A percentile compares a stretch with the other conserved stretches of the same genome.
These are phyloP conservation scores for Macrosiphum euphorbiae DNA, from an alignment of 2,888 invertebrate genomes.

Conservation along the genomic window DNA sequence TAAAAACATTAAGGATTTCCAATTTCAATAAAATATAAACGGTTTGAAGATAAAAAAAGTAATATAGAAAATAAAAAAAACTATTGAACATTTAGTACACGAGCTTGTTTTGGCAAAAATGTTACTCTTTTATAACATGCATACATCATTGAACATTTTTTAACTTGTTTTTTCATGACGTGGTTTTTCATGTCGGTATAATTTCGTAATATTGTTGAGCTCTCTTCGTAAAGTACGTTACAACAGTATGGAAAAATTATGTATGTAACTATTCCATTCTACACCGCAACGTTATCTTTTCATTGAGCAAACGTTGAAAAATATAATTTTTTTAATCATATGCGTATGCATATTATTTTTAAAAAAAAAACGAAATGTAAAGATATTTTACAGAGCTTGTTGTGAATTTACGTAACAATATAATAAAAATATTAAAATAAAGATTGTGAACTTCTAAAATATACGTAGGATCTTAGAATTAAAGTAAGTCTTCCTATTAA, in stretches of 20 bases:
- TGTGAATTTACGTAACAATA: neutral
- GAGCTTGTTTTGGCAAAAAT: neutral
- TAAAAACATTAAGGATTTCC: neutral
- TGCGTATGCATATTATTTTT: neutral
- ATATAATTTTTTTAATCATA: neutral
- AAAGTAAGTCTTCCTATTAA: too few relatives aligned
- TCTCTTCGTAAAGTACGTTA: neutral
- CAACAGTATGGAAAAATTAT: neutral
- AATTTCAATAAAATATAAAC: neutral
- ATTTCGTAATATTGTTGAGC: neutral
- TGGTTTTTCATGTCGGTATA: neutral
- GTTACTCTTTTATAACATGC: neutral
- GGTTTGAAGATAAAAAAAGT: neutral
- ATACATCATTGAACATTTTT: neutral
- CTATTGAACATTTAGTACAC: neutral
- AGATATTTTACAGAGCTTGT: neutral
- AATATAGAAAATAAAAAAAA: neutral
- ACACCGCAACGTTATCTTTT: neutral
- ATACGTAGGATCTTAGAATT: too few relatives aligned
- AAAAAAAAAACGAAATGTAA: neutral
- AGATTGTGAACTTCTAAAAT: too few relatives aligned
- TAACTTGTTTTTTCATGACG: neutral
- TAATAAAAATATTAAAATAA: too few relatives aligned
- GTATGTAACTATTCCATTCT: neutral
- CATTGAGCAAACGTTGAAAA: neutral